Conservation (phyloP, 2,888 invertebrate species). For the Drosophila infuscata region DNA sequence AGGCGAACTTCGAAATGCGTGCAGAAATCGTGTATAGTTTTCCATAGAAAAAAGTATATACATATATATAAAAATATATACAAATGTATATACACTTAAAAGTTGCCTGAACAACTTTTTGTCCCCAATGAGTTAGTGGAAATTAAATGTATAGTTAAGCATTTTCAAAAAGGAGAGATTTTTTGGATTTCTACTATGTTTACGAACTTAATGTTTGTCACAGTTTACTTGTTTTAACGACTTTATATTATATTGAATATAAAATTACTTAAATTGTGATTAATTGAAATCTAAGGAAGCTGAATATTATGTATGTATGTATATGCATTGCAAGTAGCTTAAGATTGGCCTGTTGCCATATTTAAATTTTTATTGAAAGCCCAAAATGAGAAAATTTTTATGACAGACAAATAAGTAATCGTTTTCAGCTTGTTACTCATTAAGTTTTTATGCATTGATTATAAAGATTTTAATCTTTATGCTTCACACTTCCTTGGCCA, state of each 20-base stretch:
- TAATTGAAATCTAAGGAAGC: not conserved
- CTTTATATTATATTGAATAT: not conserved
- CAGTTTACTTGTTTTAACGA: not conserved
- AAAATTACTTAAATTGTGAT: not conserved
- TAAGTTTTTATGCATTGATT: constrained; percentile 14
- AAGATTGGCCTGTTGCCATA: not conserved
- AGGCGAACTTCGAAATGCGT: constrained; percentile 70
- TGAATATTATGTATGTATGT: not conserved
- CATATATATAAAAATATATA: constrained; percentile 2
- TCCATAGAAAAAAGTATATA: constrained; percentile 27
- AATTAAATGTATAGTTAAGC: not conserved
- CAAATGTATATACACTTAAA: constrained; percentile 17
- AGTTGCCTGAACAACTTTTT: constrained; percentile 62
- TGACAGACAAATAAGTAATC: not conserved
- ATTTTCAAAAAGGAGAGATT: not conserved
- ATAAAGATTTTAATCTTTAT: constrained; percentile 36
- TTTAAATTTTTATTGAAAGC: not conserved
- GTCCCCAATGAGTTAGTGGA: not conserved
- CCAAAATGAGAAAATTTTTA: not conserved
- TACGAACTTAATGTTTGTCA: not conserved
- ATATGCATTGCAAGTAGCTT: not conserved
- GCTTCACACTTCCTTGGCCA: constrained; percentile 35
- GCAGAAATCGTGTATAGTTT: constrained; percentile 64
- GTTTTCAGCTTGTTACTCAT: not conserved
- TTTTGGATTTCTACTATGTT: not conserved